Evolutionary conservation across 1,140 invertebrate species (phyloP).

Genomic region (Neocloeon triangulifer): DNA sequence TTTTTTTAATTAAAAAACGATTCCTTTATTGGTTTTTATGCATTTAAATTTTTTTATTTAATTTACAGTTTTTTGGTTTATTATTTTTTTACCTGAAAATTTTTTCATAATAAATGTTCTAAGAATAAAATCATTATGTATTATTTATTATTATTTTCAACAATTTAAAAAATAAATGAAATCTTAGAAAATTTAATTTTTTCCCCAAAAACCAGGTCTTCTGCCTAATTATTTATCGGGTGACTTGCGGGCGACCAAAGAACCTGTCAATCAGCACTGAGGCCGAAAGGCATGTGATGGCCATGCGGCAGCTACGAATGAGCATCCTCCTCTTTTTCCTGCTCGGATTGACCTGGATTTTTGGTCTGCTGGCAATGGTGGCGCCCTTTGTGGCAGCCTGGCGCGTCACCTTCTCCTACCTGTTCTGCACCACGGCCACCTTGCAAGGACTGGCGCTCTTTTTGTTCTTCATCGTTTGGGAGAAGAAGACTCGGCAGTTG

Average conservation of each 20-base stretch:
- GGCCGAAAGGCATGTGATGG: background rate
- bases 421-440: constrained; percentile 7
- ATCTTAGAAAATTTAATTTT: too few species aligned
- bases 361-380: constrained; percentile 4
- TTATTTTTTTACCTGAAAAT: too few species aligned
- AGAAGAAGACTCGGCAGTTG: constrained; percentile 3
- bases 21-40: too few species aligned
- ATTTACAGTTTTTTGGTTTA: too few species aligned
- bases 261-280: too few species aligned
- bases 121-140: too few species aligned
- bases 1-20: too few species aligned
- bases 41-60: too few species aligned
- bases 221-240: background rate
- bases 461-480: constrained; percentile 6
- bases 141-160: too few species aligned
- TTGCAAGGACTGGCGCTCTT: constrained; percentile 7
- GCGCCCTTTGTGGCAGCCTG: too few species aligned
- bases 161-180: too few species aligned
- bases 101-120: too few species aligned
- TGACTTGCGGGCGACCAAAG: background rate
- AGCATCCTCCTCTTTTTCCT: constrained; percentile 7
- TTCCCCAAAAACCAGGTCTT: background rate
- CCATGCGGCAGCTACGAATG: background rate
- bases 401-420: constrained; percentile 4
- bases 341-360: constrained; percentile 6